Conservation (phyloP, 2,888 invertebrate species). For the Lymantria monacha region DNA sequence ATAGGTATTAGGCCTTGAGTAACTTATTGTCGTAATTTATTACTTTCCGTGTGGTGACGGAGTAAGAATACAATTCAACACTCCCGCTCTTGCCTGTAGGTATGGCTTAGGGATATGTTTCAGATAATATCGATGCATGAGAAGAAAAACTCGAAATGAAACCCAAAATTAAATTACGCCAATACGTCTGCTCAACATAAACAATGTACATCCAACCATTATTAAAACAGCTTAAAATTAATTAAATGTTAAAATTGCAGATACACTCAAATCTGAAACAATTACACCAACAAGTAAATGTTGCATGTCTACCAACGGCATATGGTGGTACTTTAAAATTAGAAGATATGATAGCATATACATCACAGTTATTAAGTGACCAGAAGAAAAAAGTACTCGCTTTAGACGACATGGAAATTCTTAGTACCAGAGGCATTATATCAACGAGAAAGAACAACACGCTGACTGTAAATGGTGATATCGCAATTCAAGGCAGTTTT, state of each 20-base stretch:
- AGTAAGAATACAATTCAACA: background rate
- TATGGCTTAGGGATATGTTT: too few relatives aligned
- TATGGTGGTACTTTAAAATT: conserved; percentile 88
- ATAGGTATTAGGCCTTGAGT: too few relatives aligned
- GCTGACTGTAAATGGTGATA: conserved; percentile 49
- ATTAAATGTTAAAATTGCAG: too few relatives aligned
- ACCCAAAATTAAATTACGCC: too few relatives aligned
- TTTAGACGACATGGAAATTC: conserved; percentile 84
- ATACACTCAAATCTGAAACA: conserved; percentile 82
- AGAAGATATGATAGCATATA: conserved; percentile 87
- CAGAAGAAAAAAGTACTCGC: conserved; percentile 83
- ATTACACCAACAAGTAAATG: conserved; percentile 82
- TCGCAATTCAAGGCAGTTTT: conserved; percentile 83
- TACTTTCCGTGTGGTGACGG: too few relatives aligned
- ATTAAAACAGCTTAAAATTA: too few relatives aligned
- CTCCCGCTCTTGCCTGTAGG: too few relatives aligned
- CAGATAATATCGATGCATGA: too few relatives aligned
- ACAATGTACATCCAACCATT: too few relatives aligned
- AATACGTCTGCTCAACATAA: too few relatives aligned
- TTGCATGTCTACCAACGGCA: conserved; percentile 85
- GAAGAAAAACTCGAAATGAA: too few relatives aligned
- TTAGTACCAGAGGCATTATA: conserved; percentile 82
- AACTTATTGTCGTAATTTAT: too few relatives aligned
- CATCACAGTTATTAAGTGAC: conserved; percentile 83
- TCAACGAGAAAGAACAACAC: conserved; percentile 54